phyloP scores from a whole-genome alignment of 1,140 invertebrate species.

The Bombus impatiens region DNA sequence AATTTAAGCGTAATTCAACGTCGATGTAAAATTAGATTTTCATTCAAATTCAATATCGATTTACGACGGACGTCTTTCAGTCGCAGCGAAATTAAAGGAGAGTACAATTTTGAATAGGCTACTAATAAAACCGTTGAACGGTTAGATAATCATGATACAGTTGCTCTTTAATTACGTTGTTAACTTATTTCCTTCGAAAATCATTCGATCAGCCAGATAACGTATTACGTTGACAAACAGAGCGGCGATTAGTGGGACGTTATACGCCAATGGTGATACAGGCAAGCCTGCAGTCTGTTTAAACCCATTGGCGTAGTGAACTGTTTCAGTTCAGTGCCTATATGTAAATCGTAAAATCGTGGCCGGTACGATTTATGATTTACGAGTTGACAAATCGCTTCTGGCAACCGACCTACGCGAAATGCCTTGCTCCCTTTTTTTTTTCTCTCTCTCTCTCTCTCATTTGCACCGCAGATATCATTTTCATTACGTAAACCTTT shows the following conservation, averaged over 20 bases:
- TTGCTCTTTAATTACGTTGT: conserved; percentile 36
- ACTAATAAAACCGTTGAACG: neutral
- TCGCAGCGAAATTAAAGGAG: neutral
- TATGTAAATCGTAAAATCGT: conserved; percentile 54
- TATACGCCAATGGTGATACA: conserved; percentile 71
- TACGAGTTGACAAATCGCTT: conserved; percentile 68
- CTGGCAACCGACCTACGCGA: conserved; percentile 63
- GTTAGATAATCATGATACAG: conserved; percentile 1
- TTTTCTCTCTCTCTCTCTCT: neutral
- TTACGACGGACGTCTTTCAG: neutral
- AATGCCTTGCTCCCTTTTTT: conserved; percentile 43
- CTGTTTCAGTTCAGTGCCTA: conserved; percentile 19
- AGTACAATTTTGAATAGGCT: neutral
- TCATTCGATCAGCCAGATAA: conserved; percentile 62
- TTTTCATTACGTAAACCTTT: conserved; percentile 22
- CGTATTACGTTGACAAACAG: conserved; percentile 68
- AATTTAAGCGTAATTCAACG: neutral
- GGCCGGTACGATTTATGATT: conserved; percentile 69
- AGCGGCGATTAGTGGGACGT: conserved; percentile 64
- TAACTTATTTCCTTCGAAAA: conserved; percentile 55
- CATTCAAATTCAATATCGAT: neutral
- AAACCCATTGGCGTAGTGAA: conserved; percentile 71
- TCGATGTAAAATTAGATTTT: neutral
- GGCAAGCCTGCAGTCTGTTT: conserved; percentile 69
- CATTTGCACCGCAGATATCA: neutral